phyloP scores from a whole-genome alignment of 2,797 vertebrate genomes.

The Phataginus tetradactyla region DNA sequence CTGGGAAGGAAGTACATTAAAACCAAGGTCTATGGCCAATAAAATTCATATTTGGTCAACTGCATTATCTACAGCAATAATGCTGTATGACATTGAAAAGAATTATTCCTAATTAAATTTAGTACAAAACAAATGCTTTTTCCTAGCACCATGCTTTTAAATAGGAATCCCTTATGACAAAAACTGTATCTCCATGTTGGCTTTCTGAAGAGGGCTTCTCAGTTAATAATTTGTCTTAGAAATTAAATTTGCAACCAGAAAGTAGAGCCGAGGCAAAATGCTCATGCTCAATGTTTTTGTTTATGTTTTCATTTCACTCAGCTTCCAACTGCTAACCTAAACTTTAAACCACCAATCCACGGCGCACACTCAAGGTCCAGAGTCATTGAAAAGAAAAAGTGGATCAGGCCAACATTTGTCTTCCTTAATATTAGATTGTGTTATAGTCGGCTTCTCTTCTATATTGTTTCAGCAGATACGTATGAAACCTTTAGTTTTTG shows the following conservation, averaged over 20 bases:
- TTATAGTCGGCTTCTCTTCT: not conserved
- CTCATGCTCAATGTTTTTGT: not conserved
- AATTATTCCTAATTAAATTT: not conserved
- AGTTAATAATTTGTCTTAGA: not conserved
- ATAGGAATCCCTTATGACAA: not conserved
- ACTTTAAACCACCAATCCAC: not conserved
- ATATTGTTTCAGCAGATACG: not conserved
- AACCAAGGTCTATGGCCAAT: not conserved
- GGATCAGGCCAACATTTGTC: not conserved
- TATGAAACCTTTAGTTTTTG: not conserved
- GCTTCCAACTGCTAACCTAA: not conserved
- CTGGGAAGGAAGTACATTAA: not conserved
- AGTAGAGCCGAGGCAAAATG: not conserved
- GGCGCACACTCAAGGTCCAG: not conserved
- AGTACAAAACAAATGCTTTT: not conserved
- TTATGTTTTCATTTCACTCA: not conserved
- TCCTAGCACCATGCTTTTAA: not conserved
- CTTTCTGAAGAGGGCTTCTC: not conserved
- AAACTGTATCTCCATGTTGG: not conserved
- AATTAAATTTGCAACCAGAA: not conserved
- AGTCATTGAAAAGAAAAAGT: not conserved
- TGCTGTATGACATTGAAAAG: not conserved
- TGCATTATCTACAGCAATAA: not conserved
- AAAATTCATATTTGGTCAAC: not conserved
- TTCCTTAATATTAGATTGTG: not conserved